These are phyloP conservation scores for Oasisia sp. DNA, from an alignment of 2,888 invertebrate genomes.

Conservation along the genomic window DNA sequence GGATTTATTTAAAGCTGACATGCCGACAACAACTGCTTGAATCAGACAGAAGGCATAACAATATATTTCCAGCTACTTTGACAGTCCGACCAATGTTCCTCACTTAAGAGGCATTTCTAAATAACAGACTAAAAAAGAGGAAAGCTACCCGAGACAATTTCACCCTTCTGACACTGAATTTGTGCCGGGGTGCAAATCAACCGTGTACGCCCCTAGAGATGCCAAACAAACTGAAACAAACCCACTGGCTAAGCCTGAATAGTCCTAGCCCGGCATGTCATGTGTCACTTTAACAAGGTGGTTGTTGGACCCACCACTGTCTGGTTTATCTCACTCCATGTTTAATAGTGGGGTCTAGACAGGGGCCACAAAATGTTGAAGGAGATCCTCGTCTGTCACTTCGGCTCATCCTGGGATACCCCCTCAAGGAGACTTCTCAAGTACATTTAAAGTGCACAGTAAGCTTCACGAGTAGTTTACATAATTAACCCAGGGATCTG, in stretches of 20 bases:
- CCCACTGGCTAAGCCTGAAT: background rate
- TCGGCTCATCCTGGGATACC: background rate
- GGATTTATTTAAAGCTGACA: background rate
- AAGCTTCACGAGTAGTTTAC: background rate
- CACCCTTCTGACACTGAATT: background rate
- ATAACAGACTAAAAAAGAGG: background rate
- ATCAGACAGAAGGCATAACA: background rate
- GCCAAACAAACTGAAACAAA: constrained; percentile 6
- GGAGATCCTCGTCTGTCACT: background rate
- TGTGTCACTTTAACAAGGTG: background rate
- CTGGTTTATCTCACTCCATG: background rate
- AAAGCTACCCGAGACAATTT: background rate
- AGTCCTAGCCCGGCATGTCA: background rate
- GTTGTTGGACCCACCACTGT: background rate
- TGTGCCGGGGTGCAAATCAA: background rate
- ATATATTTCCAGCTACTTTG: background rate
- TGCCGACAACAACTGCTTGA: background rate
- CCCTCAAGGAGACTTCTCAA: background rate
- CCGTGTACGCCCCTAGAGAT: background rate
- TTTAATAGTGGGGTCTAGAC: background rate
- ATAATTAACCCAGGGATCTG: background rate
- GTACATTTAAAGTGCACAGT: background rate
- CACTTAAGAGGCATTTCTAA: background rate
- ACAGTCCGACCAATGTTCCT: background rate
- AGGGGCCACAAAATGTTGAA: background rate